Base-by-base conservation (phyloP, 2,888 invertebrate species). In the Erannis defoliaria region DNA sequence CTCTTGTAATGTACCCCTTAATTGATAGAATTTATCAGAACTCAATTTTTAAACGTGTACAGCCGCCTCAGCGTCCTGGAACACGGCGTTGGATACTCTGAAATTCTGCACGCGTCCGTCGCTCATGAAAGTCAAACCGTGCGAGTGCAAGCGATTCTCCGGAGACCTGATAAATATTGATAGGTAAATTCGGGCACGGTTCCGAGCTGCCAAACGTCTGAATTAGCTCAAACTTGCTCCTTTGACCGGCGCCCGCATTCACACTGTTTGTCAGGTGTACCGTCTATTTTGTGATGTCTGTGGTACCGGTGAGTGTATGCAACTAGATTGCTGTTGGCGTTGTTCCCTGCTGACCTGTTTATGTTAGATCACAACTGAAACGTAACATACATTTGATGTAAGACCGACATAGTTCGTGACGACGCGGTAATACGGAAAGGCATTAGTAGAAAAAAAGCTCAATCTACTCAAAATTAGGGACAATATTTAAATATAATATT, bases 201-300 rank as follows among this genome's bases (percentile, higher is more conserved):
- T 68, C 69, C 71, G 66, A 76, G 76, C 77, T 81, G 75, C 74
- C 82, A 82, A 83, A 78, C 81, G 78, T 82, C 75, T 71, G 80
- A 84, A 86, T 86, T 86, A 88, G 81, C 82, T 74, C 81, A 76
- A 86, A 86, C 81, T 85, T 81, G 78, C 75, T 81, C 84, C 84
- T 85, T 86, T 88, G 77, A 74, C 76, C 73, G 73, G 65, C 64
- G 71, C 63, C 71, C 66, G 68, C 66, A 67, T 72, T 71, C 68
- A 65, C 54, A 51, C 67, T 81, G 78, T 80, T 82, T 80, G 81
- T 76, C 72, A 73, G 74, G 71, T 74, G 75, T 77, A 71, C 67
- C 63, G 63, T 59, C 55, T 68, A 69, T 72, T 74, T 64, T 68
- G 69, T 69, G 68, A 72, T 70, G 66, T 62, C 56, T 63, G 64